A percentile compares a stretch with the other conserved stretches of the same genome.
Conservation (phyloP, 2,113 vertebrate species). For the Solea senegalensis region DNA sequence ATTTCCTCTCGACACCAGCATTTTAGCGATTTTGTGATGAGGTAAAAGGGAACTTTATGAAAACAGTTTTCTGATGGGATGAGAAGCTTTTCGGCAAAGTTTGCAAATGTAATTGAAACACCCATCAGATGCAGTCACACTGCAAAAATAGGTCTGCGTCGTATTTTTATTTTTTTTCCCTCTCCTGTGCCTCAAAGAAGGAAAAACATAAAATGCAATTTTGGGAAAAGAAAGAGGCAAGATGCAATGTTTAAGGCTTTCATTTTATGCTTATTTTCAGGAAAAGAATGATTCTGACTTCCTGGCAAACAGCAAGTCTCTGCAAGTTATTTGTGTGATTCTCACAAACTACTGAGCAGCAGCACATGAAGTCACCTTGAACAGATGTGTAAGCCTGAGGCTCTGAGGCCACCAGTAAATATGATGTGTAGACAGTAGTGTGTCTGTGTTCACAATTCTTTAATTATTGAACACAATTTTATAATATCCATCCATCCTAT, state of each 20-base stretch:
- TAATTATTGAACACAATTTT: background rate
- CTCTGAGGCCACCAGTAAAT: background rate
- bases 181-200: background rate
- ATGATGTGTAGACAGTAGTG: background rate
- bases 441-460: background rate
- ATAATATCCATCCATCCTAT: too few relatives aligned
- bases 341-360: background rate
- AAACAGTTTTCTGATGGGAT: background rate
- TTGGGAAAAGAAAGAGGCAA: conserved; percentile 10
- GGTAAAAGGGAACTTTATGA: background rate
- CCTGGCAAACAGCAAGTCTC: background rate
- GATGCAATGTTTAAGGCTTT: conserved; percentile 1
- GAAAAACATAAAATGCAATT: conserved; percentile 5
- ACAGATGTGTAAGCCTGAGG: background rate
- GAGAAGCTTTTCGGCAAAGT: conserved; percentile 8
- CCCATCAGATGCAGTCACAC: background rate
- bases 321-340: conserved; percentile 8
- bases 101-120: conserved; percentile 16
- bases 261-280: conserved; percentile 15
- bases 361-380: conserved; percentile 26
- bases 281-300: conserved; percentile 9
- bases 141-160: background rate
- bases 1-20: background rate
- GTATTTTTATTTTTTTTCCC: conserved; percentile 1
- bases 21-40: conserved; percentile 7